Conservation (phyloP, 2,888 invertebrate species). For the Chymomyza amoena region DNA sequence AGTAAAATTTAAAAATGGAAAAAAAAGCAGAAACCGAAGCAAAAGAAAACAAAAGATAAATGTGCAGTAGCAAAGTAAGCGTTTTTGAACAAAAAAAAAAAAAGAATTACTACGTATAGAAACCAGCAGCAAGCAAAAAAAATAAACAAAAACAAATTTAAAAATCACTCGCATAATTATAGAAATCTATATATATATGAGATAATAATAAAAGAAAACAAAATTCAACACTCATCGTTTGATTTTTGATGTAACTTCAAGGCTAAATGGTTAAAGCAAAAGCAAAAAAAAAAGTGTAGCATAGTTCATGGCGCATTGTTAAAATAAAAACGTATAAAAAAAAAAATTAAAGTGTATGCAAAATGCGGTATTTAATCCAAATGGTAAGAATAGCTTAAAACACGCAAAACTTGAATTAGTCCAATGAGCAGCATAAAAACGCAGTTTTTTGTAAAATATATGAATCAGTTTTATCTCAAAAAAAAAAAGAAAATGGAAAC, state of each 20-base stretch:
- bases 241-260: not conserved
- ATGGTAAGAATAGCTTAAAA: constrained; percentile 49
- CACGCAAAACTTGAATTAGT: not conserved
- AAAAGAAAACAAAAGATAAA: constrained; percentile 48
- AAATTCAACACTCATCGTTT: constrained; percentile 12
- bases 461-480: not conserved
- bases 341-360: constrained; percentile 7
- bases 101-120: constrained; percentile 55
- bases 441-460: not conserved
- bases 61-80: constrained; percentile 70
- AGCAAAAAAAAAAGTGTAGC: constrained; percentile 15
- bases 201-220: not conserved
- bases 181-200: constrained; percentile 19
- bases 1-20: constrained; percentile 23
- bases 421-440: not conserved
- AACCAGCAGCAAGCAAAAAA: constrained; percentile 10
- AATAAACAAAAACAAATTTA: constrained; percentile 1
- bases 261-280: constrained; percentile 26
- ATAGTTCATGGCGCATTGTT: constrained; percentile 19
- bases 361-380: constrained; percentile 37
- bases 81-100: constrained; percentile 51
- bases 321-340: constrained; percentile 13
- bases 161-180: constrained; percentile 39
- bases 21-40: constrained; percentile 27
- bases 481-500: not conserved